A percentile compares a stretch with the other conserved stretches of the same genome.
Conservation (phyloP, 1,140 invertebrate genomes). For the Trichonephila clavata region DNA sequence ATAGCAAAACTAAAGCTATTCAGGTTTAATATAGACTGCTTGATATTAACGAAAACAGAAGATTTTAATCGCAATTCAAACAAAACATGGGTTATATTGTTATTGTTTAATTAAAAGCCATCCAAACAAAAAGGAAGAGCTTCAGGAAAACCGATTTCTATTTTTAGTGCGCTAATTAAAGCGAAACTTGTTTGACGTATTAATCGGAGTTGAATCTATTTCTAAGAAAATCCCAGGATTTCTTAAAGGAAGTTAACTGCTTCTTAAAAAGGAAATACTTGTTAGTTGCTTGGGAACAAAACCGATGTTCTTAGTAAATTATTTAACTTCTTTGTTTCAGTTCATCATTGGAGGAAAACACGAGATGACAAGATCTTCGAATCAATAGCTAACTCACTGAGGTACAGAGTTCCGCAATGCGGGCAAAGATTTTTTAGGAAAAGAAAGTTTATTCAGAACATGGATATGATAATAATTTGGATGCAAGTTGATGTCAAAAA, state of each 20-base stretch:
- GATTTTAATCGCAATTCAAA: not conserved
- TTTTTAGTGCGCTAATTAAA: not conserved
- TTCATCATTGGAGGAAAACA: conserved; percentile 4
- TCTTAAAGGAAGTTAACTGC: not conserved
- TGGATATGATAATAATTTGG: conserved; percentile 15
- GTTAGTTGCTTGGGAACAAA: not conserved
- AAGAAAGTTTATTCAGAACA: conserved; percentile 26
- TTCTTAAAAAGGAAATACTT: not conserved
- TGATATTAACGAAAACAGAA: not conserved
- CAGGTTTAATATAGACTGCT: no score
- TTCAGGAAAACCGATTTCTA: not conserved
- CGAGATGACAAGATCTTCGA: conserved; percentile 30
- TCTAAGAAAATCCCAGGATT: not conserved
- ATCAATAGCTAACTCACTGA: conserved; percentile 41
- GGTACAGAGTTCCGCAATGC: conserved; percentile 19
- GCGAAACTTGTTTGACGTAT: not conserved
- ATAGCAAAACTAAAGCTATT: not conserved
- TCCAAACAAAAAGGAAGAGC: not conserved
- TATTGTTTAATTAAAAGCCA: not conserved
- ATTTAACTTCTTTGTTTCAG: conserved; percentile 19
- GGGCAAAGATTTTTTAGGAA: not conserved
- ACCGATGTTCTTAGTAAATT: not conserved
- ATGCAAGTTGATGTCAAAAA: conserved; percentile 24
- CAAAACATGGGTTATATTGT: not conserved
- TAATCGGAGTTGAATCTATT: not conserved